phyloP scores from a whole-genome alignment of 2,888 invertebrate species.

The Nomada flava region DNA sequence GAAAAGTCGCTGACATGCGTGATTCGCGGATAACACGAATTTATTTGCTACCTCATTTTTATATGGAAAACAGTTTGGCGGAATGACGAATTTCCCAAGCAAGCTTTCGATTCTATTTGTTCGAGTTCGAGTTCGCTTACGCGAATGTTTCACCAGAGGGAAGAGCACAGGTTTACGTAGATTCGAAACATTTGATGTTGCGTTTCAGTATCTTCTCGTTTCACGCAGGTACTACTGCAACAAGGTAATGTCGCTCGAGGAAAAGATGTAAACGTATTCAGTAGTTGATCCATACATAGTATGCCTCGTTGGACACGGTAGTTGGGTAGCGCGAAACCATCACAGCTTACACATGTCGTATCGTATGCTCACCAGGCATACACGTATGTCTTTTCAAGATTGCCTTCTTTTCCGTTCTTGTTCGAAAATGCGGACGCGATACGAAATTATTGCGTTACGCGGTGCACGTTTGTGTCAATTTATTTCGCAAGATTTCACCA shows the following conservation, averaged over 20 bases:
- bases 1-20: constrained; percentile 48
- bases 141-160: neutral
- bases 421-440: constrained; percentile 16
- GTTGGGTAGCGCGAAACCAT: constrained; percentile 72
- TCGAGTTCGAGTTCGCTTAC: neutral
- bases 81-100: neutral
- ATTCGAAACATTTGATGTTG: constrained; percentile 1
- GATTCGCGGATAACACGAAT: constrained; percentile 45
- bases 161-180: neutral
- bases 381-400: constrained; percentile 6
- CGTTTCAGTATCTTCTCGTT: neutral
- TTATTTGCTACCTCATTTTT: constrained; percentile 66
- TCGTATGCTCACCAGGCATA: constrained; percentile 27
- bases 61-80: constrained; percentile 34
- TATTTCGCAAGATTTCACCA: constrained; percentile 3
- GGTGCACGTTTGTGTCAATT: neutral
- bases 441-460: neutral
- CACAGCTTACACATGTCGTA: constrained; percentile 59
- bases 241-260: constrained; percentile 23
- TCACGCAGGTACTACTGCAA: constrained; percentile 16
- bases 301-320: constrained; percentile 79
- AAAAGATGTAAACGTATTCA: constrained; percentile 80
- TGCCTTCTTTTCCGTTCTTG: constrained; percentile 15
- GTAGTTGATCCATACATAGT: constrained; percentile 76
- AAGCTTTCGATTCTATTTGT: constrained; percentile 34